Base-by-base conservation (phyloP, 2,888 invertebrate species). In the Molorchus minor region DNA sequence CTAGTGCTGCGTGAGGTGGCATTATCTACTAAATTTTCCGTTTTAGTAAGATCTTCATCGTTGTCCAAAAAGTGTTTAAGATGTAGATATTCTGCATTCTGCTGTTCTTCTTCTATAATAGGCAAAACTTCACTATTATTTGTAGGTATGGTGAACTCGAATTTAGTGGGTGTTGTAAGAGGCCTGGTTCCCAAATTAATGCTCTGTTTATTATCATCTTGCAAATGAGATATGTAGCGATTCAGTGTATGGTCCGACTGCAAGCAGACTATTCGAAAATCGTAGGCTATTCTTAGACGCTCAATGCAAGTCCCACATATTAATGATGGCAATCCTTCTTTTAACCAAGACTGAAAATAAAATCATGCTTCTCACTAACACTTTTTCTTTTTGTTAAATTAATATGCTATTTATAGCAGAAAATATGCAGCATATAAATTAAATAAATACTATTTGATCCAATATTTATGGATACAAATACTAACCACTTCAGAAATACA, bases 401-500 rank as follows among this genome's bases (percentile, higher is more conserved):
- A n/a, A n/a, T n/a, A n/a, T n/a, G n/a, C n/a, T n/a, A n/a, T n/a
- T n/a, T n/a, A n/a, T n/a, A n/a, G n/a, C n/a, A n/a, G n/a, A n/a
- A n/a, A n/a, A n/a, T n/a, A n/a, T n/a, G n/a, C n/a, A n/a, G n/a
- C n/a, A n/a, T n/a, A n/a, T n/a, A n/a, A n/a, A n/a, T n/a, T n/a
- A n/a, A n/a, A n/a, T n/a, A n/a, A n/a, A n/a, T n/a, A n/a, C n/a
- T n/a, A n/a, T n/a, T n/a, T n/a, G n/a, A n/a, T n/a, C n/a, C n/a
- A n/a, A n/a, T n/a, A n/a, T n/a, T n/a, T n/a, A n/a, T n/a, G n/a
- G 8, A 12, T 35, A 16, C 8, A 17, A 17, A 36, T 55, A 75
- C 76, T 73, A 74, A 79, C 79, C 58, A 79, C 72, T 75, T 79
- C 79, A 15, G 78, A 72, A 35, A 79, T 74, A 67, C 79, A 79